phyloP scores from a whole-genome alignment of 2,888 invertebrate species.

The Quadroppia sp. region DNA sequence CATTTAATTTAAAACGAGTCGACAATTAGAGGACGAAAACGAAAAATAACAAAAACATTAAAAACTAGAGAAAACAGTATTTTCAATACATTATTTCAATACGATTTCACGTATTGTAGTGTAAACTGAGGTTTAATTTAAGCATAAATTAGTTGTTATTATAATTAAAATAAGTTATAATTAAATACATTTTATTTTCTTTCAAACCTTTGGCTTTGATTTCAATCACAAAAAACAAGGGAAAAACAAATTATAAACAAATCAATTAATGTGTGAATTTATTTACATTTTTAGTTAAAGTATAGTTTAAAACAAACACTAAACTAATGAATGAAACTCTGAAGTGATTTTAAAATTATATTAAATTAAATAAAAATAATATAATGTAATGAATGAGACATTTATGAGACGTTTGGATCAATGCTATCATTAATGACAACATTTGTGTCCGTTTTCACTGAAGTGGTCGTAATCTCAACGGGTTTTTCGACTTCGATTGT shows the following conservation, averaged over 20 bases:
- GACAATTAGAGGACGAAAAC: no score
- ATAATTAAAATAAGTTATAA: background rate
- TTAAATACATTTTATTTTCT: background rate
- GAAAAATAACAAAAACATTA: no score
- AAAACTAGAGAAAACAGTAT: no score
- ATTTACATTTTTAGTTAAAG: background rate
- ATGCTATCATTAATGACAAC: background rate
- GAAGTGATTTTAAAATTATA: background rate
- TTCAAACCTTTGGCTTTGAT: constrained; percentile 2
- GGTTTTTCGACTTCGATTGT: background rate
- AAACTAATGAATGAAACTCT: background rate
- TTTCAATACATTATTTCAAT: no score
- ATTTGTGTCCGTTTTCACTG: background rate
- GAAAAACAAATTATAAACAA: background rate
- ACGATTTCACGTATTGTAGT: no score
- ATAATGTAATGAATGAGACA: background rate
- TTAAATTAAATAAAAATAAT: background rate
- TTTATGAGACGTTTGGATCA: constrained; percentile 1
- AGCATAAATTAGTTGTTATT: no score
- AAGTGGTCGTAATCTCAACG: background rate
- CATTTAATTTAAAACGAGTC: no score
- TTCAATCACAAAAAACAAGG: background rate
- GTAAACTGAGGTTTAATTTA: no score
- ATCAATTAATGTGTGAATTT: background rate
- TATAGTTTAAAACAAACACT: background rate